Evolutionary conservation across 2,888 invertebrate genomes (phyloP), one percentile per base, ranked within the genome.

Genomic region (Amphipyra tragopoginis): DNA sequence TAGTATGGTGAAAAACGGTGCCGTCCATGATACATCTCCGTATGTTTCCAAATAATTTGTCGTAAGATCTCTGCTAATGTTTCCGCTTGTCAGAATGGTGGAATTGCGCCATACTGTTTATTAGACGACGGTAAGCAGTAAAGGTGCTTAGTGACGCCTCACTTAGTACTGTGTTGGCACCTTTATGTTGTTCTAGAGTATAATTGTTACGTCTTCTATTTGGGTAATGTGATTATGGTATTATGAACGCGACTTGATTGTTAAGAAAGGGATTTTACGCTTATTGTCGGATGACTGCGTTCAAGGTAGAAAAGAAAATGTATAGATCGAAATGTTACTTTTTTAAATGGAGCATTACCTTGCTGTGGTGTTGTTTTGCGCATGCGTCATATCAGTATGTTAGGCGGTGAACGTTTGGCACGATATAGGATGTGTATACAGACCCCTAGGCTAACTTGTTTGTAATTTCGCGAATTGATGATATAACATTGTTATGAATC

Each of bases 11-110:
- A 11, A 43, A 53, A 26, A 38, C 42, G 45, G n/a, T 7, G 0
- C 11, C 50, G 33, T 48, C n/a, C 44, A 39, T 10, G 55, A 34
- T 58, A n/a, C 4, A n/a, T 1, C 5, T 9, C 44, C 33, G 59
- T 77, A 55, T 71, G 64, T 79, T 72, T 64, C 14, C 57, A 55
- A 58, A 59, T 70, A 71, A 80, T 72, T 78, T 76, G 71, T 75
- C 61, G 57, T 59, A 48, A 74, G 65, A 58, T 55, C 53, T 59
- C 50, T 42, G 56, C 66, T 60, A 79, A 80, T 79, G 71, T 76
- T 76, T 65, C 75, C 66, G 67, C 54, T 48, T 69, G 60, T 70
- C 68, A 65, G 61, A 64, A 64, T 65, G 65, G 63, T 26, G 55
- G 64, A 63, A 72, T 65, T 68, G 39, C 62, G 50, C 52, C 51